Base-by-base conservation (phyloP, 2,113 vertebrate genomes). In the Bufo bufo region DNA sequence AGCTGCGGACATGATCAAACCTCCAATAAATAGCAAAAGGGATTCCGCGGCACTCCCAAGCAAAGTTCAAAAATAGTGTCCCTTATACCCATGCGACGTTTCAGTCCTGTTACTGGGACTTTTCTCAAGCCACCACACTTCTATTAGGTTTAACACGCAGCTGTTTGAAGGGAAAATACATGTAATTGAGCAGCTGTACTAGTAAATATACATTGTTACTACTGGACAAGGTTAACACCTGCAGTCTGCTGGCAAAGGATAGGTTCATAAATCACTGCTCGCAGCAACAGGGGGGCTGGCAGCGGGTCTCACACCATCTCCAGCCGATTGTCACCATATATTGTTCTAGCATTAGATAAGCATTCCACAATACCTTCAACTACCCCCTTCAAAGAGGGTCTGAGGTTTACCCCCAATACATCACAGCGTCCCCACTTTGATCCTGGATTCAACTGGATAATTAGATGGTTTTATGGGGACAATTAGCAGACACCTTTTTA, bases 361-460 rank as follows among this genome's bases (percentile, higher is more conserved):
- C 75, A 86, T 86, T 66, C 77, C 49, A 56, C 23, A 69, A 52
- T 54, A 63, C 75, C 77, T 71, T n/a, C 61, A 80, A 80, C 65
- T 63, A 71, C 47, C 19, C 16, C 59, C 10, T 49, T 33, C 10
- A 77, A 23, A 59, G 69, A 47, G 72, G n/a, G 84, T 77, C 72
- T 75, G 8, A 59, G n/a, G 83, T 45, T 33, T 56, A 10, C n/a
- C 50, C 5, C 33, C 13, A 23, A 65, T 65, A 65, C 9, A 61
- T 47, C 56, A 19, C 84, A 75, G 12, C 54, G 50, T n/a, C 33
- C 33, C 58, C 2, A 47, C 54, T 63, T 63, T 75, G 71, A 85
- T 84, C 12, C 50, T 56, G 66, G 14, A 56, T 85, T 47, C 52
- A 12, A 6, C 2, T 2, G 65, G 8, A 75, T 61, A 59, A 10